Conservation (phyloP, 1,140 invertebrate species). For the Schlechtendalia chinensis region DNA sequence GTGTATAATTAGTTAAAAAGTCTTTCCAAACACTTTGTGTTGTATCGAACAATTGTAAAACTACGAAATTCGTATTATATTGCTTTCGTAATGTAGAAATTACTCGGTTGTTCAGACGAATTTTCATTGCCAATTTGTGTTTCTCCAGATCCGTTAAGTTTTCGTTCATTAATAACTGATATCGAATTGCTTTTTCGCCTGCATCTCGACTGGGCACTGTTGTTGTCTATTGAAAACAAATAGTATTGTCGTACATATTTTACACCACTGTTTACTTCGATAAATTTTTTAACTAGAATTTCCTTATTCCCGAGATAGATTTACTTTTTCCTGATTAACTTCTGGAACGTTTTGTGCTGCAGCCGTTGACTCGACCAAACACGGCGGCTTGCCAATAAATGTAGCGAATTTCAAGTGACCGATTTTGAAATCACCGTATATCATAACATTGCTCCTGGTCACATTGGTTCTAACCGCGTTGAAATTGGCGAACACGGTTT, state of each 20-base stretch:
- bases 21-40: no score
- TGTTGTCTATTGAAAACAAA: background rate
- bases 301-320: no score
- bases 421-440: background rate
- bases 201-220: background rate
- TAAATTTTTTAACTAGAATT: no score
- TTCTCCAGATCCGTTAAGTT: background rate
- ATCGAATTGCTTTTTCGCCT: background rate
- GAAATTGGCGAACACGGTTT: background rate
- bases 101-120: background rate
- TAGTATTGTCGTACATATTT: no score
- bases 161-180: background rate
- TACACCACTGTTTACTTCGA: no score
- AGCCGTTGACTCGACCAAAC: no score
- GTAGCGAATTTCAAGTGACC: background rate
- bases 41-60: no score
- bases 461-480: background rate
- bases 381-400: background rate
- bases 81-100: no score
- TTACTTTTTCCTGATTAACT: no score
- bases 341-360: no score
- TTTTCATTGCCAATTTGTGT: background rate
- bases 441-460: conserved; percentile 9
- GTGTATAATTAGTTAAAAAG: no score
- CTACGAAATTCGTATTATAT: no score